These are phyloP conservation scores for Sinelater perroti DNA, from an alignment of 2,888 invertebrate genomes.

Conservation along the genomic window DNA sequence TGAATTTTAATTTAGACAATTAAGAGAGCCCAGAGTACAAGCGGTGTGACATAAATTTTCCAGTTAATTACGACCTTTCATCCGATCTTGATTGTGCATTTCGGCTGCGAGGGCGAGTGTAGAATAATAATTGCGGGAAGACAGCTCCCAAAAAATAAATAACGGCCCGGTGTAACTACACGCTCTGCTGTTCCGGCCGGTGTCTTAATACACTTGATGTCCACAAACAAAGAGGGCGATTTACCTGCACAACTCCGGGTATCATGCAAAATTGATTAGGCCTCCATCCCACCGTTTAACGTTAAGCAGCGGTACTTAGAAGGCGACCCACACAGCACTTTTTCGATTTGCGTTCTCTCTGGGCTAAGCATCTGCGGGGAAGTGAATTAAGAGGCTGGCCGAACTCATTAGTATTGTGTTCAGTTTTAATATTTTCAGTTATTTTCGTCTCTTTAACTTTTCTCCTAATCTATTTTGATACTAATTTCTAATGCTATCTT, in stretches of 20 bases:
- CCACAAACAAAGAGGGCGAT: constrained; percentile 25
- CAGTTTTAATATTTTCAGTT: no score
- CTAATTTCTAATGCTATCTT: no score
- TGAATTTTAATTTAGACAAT: constrained; percentile 19
- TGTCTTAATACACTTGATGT: constrained; percentile 22
- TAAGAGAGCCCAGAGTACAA: neutral
- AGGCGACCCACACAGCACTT: constrained; percentile 14
- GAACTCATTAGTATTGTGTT: no score
- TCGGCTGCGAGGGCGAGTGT: constrained; percentile 19
- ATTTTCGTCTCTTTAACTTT: no score
- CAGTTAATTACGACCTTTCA: constrained; percentile 16
- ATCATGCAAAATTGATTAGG: constrained; percentile 31
- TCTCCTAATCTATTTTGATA: no score
- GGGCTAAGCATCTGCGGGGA: neutral
- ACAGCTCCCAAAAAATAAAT: constrained; percentile 17
- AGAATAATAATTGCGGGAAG: constrained; percentile 17
- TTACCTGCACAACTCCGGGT: constrained; percentile 16
- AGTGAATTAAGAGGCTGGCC: constrained; percentile 1
- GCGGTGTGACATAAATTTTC: constrained; percentile 20
- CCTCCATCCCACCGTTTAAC: constrained; percentile 29
- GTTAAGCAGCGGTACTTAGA: constrained; percentile 28
- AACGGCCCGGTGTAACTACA: constrained; percentile 4
- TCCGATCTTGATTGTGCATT: constrained; percentile 13
- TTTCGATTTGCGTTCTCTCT: neutral
- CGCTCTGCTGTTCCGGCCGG: neutral